These are phyloP conservation scores for Lordiphosa stackelbergi DNA, from an alignment of 1,140 invertebrate species.

Conservation along the genomic window DNA sequence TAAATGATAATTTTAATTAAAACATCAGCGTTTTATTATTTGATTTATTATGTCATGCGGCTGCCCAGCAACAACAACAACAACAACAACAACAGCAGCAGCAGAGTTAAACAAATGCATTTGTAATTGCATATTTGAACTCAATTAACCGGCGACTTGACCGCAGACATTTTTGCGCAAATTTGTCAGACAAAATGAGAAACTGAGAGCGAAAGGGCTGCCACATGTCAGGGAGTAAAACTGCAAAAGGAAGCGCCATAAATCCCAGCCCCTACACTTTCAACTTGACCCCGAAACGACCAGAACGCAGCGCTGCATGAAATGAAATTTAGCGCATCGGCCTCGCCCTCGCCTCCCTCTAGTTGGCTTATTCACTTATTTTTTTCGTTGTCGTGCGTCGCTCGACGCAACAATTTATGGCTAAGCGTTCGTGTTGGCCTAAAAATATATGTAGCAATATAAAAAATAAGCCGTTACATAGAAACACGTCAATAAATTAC, in stretches of 20 bases:
- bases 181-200: conserved; percentile 25
- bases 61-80: conserved; percentile 25
- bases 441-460: conserved; percentile 30
- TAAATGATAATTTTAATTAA: conserved; percentile 55
- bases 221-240: neutral
- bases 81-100: conserved; percentile 16
- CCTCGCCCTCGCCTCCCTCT: conserved; percentile 23
- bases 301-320: conserved; percentile 57
- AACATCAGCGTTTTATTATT: conserved; percentile 60
- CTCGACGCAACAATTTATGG: conserved; percentile 64
- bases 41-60: conserved; percentile 53
- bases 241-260: conserved; percentile 30
- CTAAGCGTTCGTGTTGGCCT: conserved; percentile 62
- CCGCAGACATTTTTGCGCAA: conserved; percentile 43
- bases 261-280: conserved; percentile 47
- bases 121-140: conserved; percentile 68
- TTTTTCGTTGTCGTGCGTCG: conserved; percentile 29
- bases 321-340: conserved; percentile 69
- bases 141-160: conserved; percentile 56
- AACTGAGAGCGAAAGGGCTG: neutral
- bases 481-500: conserved; percentile 67
- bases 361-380: conserved; percentile 19
- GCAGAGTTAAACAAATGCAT: conserved; percentile 48
- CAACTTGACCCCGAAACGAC: conserved; percentile 59
- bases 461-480: conserved; percentile 49